These are phyloP conservation scores for Crambe crambe DNA, from an alignment of 37 sponge, comb jelly and placozoan genomes.

Conservation along the genomic window DNA sequence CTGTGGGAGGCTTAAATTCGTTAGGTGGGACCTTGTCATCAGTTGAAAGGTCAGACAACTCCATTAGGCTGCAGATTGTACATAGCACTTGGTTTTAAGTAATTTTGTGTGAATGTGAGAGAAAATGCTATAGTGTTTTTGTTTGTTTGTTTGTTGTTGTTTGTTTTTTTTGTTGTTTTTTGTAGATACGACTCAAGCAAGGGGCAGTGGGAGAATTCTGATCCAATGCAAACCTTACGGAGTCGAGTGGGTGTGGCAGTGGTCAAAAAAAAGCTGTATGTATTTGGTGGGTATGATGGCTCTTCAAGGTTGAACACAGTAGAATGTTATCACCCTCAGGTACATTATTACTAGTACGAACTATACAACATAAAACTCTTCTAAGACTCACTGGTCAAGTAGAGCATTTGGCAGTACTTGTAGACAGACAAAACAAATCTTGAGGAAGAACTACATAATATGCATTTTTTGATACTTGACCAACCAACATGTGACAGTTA, in stretches of 20 bases:
- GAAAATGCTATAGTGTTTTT: background rate
- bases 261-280: constrained; percentile 43
- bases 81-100: background rate
- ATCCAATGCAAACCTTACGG: constrained; percentile 37
- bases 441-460: no score
- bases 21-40: constrained; percentile 41
- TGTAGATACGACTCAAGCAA: constrained; percentile 47
- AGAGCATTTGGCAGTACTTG: no score
- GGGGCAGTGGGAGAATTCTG: constrained; percentile 30
- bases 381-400: no score
- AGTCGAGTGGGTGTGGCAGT: constrained; percentile 71
- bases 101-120: background rate
- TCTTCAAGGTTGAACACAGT: constrained; percentile 41
- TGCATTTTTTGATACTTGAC: no score
- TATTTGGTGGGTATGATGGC: constrained; percentile 73
- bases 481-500: no score
- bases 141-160: background rate
- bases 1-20: constrained; percentile 62
- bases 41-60: constrained; percentile 65
- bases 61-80: no score
- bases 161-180: background rate
- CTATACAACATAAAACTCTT: no score
- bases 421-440: no score
- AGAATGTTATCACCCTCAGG: constrained; percentile 51
- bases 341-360: background rate